Conservation (phyloP, 2,888 invertebrate genomes). For the Mesoligia furuncula region DNA sequence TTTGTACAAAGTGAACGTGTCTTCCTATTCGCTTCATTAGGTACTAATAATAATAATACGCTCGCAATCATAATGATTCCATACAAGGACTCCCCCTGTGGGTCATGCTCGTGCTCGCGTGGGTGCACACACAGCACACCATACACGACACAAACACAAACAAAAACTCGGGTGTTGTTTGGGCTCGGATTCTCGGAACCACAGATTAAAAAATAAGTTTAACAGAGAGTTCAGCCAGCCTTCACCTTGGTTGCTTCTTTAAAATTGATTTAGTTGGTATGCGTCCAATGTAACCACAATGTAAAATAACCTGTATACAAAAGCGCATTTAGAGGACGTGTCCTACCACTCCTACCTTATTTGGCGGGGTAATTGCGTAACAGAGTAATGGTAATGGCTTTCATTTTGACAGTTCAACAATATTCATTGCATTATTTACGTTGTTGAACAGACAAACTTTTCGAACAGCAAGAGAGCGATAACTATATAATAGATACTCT, state of each 20-base stretch:
- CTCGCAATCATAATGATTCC: not conserved
- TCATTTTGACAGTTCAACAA: no score
- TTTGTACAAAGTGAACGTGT: not conserved
- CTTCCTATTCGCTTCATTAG: not conserved
- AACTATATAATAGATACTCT: no score
- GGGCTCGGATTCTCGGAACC: not conserved
- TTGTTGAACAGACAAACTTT: no score
- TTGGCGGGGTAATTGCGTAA: no score
- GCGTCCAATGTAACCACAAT: not conserved
- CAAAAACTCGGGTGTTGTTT: not conserved
- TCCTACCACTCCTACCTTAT: no score
- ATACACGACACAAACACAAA: conserved; percentile 1
- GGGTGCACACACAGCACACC: not conserved
- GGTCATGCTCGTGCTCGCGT: not conserved
- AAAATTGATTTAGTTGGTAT: not conserved
- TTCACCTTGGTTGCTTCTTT: not conserved
- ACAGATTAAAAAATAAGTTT: not conserved
- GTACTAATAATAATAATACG: conserved; percentile 3
- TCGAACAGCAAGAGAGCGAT: no score
- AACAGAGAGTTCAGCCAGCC: no score
- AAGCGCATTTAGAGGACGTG: no score
- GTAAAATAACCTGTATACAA: no score
- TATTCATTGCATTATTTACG: no score
- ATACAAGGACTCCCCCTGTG: conserved; percentile 13
- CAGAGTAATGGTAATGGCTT: no score